Evolutionary conservation across 2,113 vertebrate species (phyloP).

Genomic region (Girardinichthys multiradiatus): DNA sequence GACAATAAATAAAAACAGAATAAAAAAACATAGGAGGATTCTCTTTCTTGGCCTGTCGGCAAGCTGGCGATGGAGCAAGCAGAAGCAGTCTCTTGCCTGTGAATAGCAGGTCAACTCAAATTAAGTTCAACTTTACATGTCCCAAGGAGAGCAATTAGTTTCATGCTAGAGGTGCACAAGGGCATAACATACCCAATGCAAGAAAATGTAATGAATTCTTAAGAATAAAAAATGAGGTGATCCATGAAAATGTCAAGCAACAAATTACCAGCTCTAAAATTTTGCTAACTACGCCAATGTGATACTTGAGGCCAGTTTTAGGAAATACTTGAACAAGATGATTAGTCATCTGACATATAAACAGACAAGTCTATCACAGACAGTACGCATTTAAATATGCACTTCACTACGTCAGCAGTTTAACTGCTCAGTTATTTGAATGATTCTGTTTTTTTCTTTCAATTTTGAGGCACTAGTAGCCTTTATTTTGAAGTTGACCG

Average conservation of each 20-base stretch:
- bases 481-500: no score
- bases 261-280: constrained; percentile 34
- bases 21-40: constrained; percentile 27
- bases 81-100: constrained; percentile 52
- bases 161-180: constrained; percentile 60
- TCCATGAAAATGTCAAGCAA: constrained; percentile 62
- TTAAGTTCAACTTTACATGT: constrained; percentile 73
- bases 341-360: constrained; percentile 13
- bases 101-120: constrained; percentile 68
- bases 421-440: neutral
- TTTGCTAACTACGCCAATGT: constrained; percentile 23
- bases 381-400: neutral
- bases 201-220: constrained; percentile 61
- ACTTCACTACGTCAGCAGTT: neutral
- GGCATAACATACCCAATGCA: constrained; percentile 52
- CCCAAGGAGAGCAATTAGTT: constrained; percentile 79
- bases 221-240: constrained; percentile 61
- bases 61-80: constrained; percentile 49
- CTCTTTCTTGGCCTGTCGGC: constrained; percentile 35
- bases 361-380: neutral
- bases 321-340: constrained; percentile 3
- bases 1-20: constrained; percentile 58
- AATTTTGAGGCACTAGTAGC: no score
- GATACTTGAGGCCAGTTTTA: constrained; percentile 32
- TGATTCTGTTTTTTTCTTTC: no score